Base-by-base conservation (phyloP, 2,888 invertebrate genomes). In the Perizoma affinitatum region DNA sequence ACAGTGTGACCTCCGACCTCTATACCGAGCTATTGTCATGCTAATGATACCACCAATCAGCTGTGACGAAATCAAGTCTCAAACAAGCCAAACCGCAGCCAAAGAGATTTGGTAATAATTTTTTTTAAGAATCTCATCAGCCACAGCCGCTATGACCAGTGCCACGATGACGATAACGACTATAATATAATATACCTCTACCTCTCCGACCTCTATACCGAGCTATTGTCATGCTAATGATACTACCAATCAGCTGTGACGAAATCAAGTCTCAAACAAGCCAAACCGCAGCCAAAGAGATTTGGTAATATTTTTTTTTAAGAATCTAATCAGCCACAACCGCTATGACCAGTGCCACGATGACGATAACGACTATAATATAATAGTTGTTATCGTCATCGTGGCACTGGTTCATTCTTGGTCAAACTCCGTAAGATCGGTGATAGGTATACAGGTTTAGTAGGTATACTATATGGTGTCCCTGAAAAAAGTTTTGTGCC, bases 221-320 rank as follows among this genome's bases (percentile, higher is more conserved):
- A 69, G 75, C 83, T 78, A 88, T 88, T 89, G 86, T 88, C 76
- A 88, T 88, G 87, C 79, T 82, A 87, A 87, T 86, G 73, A 70
- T 74, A 77, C 74, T 72, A 78, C 75, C 75, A 80, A 84, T 85
- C 82, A 75, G 76, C 78, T 74, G 74, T 81, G 76, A 80, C 79
- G 71, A 74, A 74, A 78, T 71, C 67, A 48, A 44, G 49, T 41
- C 45, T 47, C 53, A 54, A 58, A 51, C 62, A 61, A 58, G 65
- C 54, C 55, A 58, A 61, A 67, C 60, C 56, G 50, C 66, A 59
- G 65, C 62, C 45, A 51, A 44, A 49, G 41, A 6, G 9, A 22
- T 22, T n/a, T n/a, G n/a, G n/a, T n/a, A n/a, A n/a, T n/a, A n/a
- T n/a, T n/a, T n/a, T n/a, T n/a, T n/a, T 53, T 51, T 34, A 42